Evolutionary conservation across 2,113 vertebrate species (phyloP).

Genomic region (Ctenomys sociabilis): DNA sequence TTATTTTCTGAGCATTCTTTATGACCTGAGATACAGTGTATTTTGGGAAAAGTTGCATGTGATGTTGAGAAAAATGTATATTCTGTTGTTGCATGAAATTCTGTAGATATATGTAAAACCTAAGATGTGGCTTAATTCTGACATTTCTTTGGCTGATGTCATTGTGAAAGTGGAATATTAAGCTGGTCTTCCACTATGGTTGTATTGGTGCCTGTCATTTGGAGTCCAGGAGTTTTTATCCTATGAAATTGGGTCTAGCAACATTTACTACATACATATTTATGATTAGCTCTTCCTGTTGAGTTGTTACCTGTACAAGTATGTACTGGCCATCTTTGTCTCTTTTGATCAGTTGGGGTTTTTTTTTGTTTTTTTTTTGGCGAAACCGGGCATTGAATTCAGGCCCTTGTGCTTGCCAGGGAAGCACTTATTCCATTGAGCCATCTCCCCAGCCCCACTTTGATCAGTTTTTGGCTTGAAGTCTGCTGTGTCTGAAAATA

Average conservation of each 20-base stretch:
- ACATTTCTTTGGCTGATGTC: neutral
- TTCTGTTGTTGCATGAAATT: neutral
- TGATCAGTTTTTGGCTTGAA: neutral
- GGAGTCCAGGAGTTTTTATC: neutral
- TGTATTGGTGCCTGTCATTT: neutral
- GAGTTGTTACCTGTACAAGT: neutral
- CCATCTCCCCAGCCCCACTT: too few relatives aligned
- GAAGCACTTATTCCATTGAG: too few relatives aligned
- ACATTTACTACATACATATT: neutral
- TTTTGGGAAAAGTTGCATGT: neutral
- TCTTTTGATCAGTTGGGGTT: neutral
- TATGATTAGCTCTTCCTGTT: neutral
- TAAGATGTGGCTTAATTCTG: neutral
- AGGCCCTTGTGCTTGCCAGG: too few relatives aligned
- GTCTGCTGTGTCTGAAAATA: neutral
- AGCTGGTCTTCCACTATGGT: neutral
- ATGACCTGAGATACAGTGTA: neutral
- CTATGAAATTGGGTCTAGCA: neutral
- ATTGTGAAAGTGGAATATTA: neutral
- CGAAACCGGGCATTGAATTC: too few relatives aligned
- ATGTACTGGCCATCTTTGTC: neutral
- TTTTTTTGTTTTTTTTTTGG: too few relatives aligned
- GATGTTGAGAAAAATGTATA: neutral
- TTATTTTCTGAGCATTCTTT: neutral
- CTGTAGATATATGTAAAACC: neutral